phyloP scores from a whole-genome alignment of 2,113 vertebrate genomes.

The Vulpes lagopus region DNA sequence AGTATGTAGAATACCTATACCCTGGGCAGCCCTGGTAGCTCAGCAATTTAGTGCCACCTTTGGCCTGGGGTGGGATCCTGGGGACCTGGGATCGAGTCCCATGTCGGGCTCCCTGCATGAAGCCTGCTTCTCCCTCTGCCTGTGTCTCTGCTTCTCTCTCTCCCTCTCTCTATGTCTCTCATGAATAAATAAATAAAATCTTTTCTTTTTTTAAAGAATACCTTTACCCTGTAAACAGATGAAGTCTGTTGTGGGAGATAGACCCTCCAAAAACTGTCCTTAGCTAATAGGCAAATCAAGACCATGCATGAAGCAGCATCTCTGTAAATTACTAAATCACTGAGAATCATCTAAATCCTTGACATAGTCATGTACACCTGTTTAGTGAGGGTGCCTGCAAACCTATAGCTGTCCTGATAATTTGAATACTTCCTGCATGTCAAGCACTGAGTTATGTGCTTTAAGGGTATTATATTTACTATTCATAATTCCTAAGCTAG shows the following conservation, averaged over 20 bases:
- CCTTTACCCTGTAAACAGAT: background rate
- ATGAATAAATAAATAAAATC: too few relatives aligned
- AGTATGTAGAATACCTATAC: background rate
- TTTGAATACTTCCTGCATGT: background rate
- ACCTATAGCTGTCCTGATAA: background rate
- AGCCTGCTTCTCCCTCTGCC: too few relatives aligned
- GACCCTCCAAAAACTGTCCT: background rate
- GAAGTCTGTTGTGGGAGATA: background rate
- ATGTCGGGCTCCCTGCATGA: too few relatives aligned
- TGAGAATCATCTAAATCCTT: constrained; percentile 13
- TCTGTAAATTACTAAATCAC: constrained; percentile 35
- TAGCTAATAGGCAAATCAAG: background rate
- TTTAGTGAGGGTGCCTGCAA: background rate
- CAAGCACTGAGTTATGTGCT: background rate
- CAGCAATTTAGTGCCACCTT: too few relatives aligned
- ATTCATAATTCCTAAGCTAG: background rate
- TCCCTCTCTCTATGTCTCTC: too few relatives aligned
- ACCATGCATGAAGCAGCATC: background rate
- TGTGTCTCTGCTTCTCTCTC: too few relatives aligned
- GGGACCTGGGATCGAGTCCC: too few relatives aligned
- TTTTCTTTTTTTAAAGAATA: background rate
- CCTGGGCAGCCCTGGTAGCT: background rate
- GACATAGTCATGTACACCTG: background rate
- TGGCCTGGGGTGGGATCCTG: too few relatives aligned
- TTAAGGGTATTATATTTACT: background rate